phyloP scores from a whole-genome alignment of 2,888 invertebrate species.

The Lucinisca nassula region DNA sequence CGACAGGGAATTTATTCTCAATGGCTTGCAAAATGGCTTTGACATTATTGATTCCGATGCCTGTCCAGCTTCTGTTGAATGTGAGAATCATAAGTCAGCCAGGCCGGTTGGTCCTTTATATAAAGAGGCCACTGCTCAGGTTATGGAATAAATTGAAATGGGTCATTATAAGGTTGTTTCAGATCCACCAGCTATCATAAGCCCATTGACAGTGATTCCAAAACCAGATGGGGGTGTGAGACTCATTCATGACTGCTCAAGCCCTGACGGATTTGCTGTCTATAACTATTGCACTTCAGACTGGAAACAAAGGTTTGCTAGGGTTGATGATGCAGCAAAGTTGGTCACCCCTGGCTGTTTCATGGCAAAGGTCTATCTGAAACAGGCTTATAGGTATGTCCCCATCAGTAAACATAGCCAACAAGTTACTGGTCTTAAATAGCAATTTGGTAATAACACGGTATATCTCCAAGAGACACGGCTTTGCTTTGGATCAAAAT shows the following conservation, averaged over 20 bases:
- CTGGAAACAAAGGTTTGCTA: not conserved
- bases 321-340: slow-evolving; percentile 34
- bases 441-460: not conserved
- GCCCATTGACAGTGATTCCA: not conserved
- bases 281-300: not conserved
- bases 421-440: not conserved
- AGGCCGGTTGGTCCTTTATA: not conserved
- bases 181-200: not conserved
- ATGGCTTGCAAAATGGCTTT: not conserved
- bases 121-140: not conserved
- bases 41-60: not conserved
- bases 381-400: not conserved
- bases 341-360: not conserved
- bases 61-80: not conserved
- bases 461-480: slow-evolving; percentile 1
- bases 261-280: not conserved
- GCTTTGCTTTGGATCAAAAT: not conserved
- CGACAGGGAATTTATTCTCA: not conserved
- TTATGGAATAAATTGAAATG: not conserved
- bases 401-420: not conserved
- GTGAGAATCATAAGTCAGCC: not conserved
- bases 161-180: not conserved
- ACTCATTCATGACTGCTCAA: not conserved
- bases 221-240: not conserved
- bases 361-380: not conserved